Conservation (phyloP, 2,113 vertebrate species). For the Gadus chalcogrammus region DNA sequence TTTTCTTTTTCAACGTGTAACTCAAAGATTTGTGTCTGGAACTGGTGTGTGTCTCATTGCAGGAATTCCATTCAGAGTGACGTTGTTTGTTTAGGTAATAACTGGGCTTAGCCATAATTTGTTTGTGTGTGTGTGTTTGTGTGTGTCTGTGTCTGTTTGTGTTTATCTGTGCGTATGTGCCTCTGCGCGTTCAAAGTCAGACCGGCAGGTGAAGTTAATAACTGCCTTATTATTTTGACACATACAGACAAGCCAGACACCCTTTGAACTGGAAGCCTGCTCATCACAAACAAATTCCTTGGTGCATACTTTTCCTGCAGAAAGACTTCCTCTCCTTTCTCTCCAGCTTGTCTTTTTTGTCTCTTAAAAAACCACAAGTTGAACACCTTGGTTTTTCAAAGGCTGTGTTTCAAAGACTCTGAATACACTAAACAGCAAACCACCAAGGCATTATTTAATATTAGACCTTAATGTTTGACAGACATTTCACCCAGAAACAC, state of each 20-base stretch:
- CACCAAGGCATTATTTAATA: too few relatives aligned
- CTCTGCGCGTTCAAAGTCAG: neutral
- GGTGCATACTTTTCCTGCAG: too few relatives aligned
- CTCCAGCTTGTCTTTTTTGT: neutral
- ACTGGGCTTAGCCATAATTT: slow-evolving; percentile 53
- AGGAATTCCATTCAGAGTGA: slow-evolving; percentile 54
- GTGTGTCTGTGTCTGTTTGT: neutral
- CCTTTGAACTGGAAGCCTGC: neutral
- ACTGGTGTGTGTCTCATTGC: slow-evolving; percentile 48
- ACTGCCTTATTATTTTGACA: slow-evolving; percentile 1
- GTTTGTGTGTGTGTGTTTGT: slow-evolving; percentile 37
- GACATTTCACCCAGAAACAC: too few relatives aligned
- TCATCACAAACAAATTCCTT: neutral
- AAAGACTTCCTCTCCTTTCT: neutral
- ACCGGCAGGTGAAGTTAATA: neutral
- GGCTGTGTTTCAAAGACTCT: too few relatives aligned
- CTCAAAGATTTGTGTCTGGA: slow-evolving; percentile 48
- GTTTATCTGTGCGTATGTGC: slow-evolving; percentile 4
- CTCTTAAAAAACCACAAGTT: neutral
- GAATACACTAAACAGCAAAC: too few relatives aligned
- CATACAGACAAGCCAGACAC: neutral
- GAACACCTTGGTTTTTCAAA: too few relatives aligned
- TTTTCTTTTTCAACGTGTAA: slow-evolving; percentile 17
- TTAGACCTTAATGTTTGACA: too few relatives aligned
- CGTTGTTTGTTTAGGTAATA: slow-evolving; percentile 62